Evolutionary conservation across 2,888 invertebrate genomes (phyloP).

Genomic region (Chironomus tentans): DNA sequence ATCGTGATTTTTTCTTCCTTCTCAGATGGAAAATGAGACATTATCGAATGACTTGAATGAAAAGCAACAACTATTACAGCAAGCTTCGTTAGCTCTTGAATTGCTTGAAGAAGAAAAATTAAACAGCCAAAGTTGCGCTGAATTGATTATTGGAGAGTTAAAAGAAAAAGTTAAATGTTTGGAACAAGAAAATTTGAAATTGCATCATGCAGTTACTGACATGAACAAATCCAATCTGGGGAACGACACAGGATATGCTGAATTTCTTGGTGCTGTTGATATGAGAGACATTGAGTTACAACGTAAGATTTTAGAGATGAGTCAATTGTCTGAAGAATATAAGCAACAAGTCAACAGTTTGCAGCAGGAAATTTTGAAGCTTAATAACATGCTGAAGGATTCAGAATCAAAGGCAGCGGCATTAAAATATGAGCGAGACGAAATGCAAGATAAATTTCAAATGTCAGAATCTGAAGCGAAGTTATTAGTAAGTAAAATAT

Average conservation of each 20-base stretch:
- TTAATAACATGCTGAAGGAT: constrained; percentile 30
- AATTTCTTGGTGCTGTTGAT: constrained; percentile 1
- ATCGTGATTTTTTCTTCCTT: too few relatives aligned
- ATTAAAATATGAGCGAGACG: neutral
- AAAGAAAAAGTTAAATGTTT: constrained; percentile 36
- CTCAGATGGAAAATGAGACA: constrained; percentile 69
- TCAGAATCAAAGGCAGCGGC: neutral
- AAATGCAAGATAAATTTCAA: neutral
- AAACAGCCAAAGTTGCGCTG: constrained; percentile 39
- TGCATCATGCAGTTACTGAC: neutral
- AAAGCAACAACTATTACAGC: constrained; percentile 74
- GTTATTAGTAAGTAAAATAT: too few relatives aligned
- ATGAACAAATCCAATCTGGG: neutral
- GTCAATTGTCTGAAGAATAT: neutral
- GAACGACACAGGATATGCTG: constrained; percentile 18
- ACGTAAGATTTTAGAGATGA: constrained; percentile 31
- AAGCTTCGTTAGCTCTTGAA: constrained; percentile 75
- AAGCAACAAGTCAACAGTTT: neutral
- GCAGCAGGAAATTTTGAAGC: constrained; percentile 39
- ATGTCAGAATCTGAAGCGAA: neutral
- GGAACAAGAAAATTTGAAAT: neutral
- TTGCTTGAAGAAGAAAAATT: constrained; percentile 57
- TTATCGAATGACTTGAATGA: constrained; percentile 65
- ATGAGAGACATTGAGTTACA: constrained; percentile 1
- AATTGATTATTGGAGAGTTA: constrained; percentile 37